Evolutionary conservation across 1,140 invertebrate genomes (phyloP).

Genomic region (Drosophila pallidifrons): DNA sequence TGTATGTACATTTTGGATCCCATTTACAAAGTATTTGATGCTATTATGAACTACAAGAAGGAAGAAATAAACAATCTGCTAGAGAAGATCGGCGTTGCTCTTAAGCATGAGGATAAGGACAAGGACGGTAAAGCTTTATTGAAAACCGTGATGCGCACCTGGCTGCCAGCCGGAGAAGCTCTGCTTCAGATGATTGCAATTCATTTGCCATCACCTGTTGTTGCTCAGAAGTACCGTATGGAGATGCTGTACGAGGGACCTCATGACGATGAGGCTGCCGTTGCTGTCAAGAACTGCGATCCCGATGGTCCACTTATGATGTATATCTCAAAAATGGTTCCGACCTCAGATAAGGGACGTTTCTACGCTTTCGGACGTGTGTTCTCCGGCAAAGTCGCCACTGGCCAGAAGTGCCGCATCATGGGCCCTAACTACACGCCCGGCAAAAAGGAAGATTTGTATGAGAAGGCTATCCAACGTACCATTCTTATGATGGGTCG

Average conservation of each 20-base stretch:
- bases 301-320: conserved; percentile 99
- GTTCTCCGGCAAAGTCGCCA: conserved; percentile 97
- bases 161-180: conserved; percentile 99
- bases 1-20: conserved; percentile 99
- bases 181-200: conserved; percentile 99
- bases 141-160: conserved; percentile 99
- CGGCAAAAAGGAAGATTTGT: conserved; percentile 99
- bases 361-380: conserved; percentile 99
- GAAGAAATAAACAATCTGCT: conserved; percentile 95
- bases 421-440: conserved; percentile 99
- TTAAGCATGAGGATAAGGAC: conserved; percentile 98
- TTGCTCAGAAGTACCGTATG: conserved; percentile 99
- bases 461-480: conserved; percentile 99
- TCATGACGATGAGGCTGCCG: conserved; percentile 97
- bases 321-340: conserved; percentile 99
- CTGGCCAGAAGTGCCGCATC: conserved; percentile 98
- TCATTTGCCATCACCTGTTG: conserved; percentile 99
- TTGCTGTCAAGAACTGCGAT: conserved; percentile 97
- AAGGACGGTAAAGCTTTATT: conserved; percentile 96
- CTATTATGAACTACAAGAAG: conserved; percentile 99
- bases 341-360: conserved; percentile 99
- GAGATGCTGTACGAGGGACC: conserved; percentile 99
- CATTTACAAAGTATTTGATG: conserved; percentile 99
- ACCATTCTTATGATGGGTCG: conserved; percentile 99
- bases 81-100: conserved; percentile 95